Base-by-base conservation (phyloP, 1,140 invertebrate genomes). In the Hylaeus volcanicus region DNA sequence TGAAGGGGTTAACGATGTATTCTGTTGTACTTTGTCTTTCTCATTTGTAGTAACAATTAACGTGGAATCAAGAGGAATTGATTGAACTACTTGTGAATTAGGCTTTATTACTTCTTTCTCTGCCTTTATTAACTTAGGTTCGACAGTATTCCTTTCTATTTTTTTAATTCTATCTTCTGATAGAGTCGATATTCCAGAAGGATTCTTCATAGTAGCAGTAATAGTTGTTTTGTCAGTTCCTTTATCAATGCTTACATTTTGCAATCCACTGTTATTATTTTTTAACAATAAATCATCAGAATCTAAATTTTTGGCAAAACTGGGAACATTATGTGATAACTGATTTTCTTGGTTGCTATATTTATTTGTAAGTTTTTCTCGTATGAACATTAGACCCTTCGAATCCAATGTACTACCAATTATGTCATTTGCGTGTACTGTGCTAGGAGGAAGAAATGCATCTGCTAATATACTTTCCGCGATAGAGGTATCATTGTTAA, bases 371-470 rank as follows among this genome's bases (percentile, higher is more conserved):
- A 93, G 87, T 83, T 93, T 89, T 48, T 92, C 91, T 0, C 89
- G 86, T 71, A 93, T 92, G 66, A 83, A 91, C 2, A 64, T 86
- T 37, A 93, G 70, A 79, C 66, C 87, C 56, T 91, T 78, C 60
- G 87, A 65, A 66, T 92, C 89, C 15, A 93, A 79, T 55, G 90
- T 92, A 68, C 93, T 93, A 8, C 90, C 90, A 63, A 92, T 85
- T 55, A 93, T 92, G 61, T 92, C 90, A 43, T 80, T 78, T 2
- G 81, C 56, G 48, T 91, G 82, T 15, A 90, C 75, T 6, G 86
- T 80, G 86, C 88, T 92, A 26, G 91, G 89, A 37, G 90, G 88
- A 53, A 91, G 77, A 51, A 93, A 69, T 58, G 90, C 90, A 61
- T 90, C 89, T 14, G 88, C 86, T 15, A 92, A 72, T 61, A 93